Conservation (phyloP, 2,797 vertebrate genomes). For the Peromyscus attwateri region DNA sequence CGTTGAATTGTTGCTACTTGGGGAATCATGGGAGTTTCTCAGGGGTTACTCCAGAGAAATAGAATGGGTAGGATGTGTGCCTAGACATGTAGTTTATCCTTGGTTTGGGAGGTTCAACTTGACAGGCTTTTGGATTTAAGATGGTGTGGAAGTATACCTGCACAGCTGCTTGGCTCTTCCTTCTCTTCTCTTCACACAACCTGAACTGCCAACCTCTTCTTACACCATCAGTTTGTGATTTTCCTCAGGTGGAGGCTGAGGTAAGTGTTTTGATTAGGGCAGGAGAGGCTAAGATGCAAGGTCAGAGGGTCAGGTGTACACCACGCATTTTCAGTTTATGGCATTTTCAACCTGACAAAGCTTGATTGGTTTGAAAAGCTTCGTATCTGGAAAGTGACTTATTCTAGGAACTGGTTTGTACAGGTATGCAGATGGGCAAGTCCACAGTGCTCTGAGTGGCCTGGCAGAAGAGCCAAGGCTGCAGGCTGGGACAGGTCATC, state of each 20-base stretch:
- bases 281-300: neutral
- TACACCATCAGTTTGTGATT: neutral
- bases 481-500: accelerated
- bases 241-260: no score
- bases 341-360: neutral
- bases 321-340: neutral
- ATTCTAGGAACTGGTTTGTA: neutral
- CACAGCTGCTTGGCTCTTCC: no score
- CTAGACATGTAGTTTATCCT: neutral
- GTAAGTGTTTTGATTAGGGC: neutral
- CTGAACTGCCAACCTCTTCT: neutral
- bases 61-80: neutral
- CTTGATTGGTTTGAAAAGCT: neutral
- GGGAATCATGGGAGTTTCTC: neutral
- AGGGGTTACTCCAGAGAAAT: neutral
- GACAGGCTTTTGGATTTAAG: neutral
- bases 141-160: neutral
- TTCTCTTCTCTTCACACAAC: no score
- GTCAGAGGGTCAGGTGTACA: neutral
- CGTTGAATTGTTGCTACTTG: accelerated
- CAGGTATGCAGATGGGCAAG: accelerated
- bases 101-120: neutral
- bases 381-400: no score
- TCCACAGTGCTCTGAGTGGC: neutral
- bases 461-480: accelerated